phyloP scores from a whole-genome alignment of 2,888 invertebrate genomes.

The Pammene aurita region DNA sequence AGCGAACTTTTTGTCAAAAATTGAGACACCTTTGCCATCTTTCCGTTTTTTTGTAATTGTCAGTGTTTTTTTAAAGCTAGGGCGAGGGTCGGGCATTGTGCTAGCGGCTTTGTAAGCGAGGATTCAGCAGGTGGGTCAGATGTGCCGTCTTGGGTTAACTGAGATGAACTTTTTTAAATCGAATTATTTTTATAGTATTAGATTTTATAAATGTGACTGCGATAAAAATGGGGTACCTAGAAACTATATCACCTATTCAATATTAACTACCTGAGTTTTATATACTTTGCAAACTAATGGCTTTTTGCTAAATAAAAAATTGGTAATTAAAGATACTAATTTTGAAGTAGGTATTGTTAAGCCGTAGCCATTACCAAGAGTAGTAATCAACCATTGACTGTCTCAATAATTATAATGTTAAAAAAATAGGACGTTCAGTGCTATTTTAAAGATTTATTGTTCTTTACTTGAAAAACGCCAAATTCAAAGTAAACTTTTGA shows the following conservation, averaged over 20 bases:
- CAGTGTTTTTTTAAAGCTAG: slow-evolving; percentile 60
- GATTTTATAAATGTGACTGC: not conserved
- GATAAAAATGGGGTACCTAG: not conserved
- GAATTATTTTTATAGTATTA: slow-evolving; percentile 34
- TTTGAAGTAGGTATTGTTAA: no score
- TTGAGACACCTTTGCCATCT: slow-evolving; percentile 83
- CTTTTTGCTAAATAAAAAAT: no score
- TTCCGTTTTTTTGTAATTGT: slow-evolving; percentile 71
- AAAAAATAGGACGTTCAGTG: no score
- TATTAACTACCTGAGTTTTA: no score
- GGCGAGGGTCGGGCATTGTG: slow-evolving; percentile 73
- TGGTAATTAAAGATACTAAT: no score
- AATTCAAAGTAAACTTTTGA: no score
- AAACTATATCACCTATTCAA: not conserved
- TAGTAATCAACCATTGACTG: no score
- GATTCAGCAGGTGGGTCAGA: slow-evolving; percentile 77
- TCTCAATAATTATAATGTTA: no score
- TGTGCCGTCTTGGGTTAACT: slow-evolving; percentile 53
- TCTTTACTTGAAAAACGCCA: no score
- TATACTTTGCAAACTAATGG: no score
- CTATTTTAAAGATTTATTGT: no score
- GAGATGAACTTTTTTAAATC: slow-evolving; percentile 44
- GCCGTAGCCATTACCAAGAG: no score
- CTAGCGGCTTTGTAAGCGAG: slow-evolving; percentile 63
- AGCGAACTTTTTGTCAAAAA: slow-evolving; percentile 73